These are phyloP conservation scores for Gymnosoma rotundatum DNA, from an alignment of 2,888 invertebrate species.

Conservation along the genomic window DNA sequence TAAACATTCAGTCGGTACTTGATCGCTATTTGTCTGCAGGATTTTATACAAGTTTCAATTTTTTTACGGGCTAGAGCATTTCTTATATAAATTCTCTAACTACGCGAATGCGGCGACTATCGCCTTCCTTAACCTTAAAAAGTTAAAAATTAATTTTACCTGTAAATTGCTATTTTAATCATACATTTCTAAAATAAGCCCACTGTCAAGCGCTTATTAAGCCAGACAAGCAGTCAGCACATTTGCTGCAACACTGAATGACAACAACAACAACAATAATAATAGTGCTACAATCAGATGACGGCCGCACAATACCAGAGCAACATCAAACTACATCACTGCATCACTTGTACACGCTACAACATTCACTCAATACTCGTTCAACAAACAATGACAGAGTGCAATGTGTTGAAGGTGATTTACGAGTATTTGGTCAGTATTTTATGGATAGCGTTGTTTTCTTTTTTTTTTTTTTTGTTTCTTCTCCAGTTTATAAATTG, in stretches of 20 bases:
- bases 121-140: too few relatives aligned
- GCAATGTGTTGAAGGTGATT: slow-evolving; percentile 63
- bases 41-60: too few relatives aligned
- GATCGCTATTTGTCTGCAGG: too few relatives aligned
- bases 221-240: slow-evolving; percentile 27
- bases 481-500: slow-evolving; percentile 6
- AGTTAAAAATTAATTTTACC: too few relatives aligned
- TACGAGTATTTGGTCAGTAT: slow-evolving; percentile 62
- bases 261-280: slow-evolving; percentile 57
- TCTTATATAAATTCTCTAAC: too few relatives aligned
- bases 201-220: slow-evolving; percentile 20
- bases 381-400: slow-evolving; percentile 22
- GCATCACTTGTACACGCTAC: not conserved
- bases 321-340: slow-evolving; percentile 1
- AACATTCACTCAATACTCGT: slow-evolving; percentile 19
- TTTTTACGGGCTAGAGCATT: too few relatives aligned
- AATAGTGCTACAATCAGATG: slow-evolving; percentile 5
- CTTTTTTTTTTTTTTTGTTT: not conserved
- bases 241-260: slow-evolving; percentile 61
- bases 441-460: slow-evolving; percentile 42
- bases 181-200: not conserved
- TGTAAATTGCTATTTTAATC: not conserved
- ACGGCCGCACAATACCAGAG: slow-evolving; percentile 20
- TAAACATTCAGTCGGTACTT: too few relatives aligned
- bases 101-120: too few relatives aligned